A percentile compares a stretch with the other conserved stretches of the same genome.
These are phyloP conservation scores for Acholoe squamosa DNA, from an alignment of 2,888 invertebrate species.

Conservation along the genomic window DNA sequence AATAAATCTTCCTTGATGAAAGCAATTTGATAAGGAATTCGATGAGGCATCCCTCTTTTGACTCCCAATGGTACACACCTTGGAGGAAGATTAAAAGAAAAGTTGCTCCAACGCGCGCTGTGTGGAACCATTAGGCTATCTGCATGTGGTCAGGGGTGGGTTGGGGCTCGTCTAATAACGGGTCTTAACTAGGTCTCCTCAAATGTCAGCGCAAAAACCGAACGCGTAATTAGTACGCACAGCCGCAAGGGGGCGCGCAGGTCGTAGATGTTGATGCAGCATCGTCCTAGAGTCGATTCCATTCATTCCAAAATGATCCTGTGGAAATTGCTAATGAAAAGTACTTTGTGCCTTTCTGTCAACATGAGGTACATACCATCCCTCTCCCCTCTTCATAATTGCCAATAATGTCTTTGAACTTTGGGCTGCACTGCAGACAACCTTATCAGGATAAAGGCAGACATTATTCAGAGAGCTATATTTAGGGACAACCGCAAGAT, in stretches of 20 bases:
- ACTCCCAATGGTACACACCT: neutral
- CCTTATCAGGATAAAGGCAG: no score
- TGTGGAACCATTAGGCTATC: constrained; percentile 33
- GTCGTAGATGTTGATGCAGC: neutral
- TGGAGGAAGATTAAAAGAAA: neutral
- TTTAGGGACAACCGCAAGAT: neutral
- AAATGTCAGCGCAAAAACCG: constrained; percentile 34
- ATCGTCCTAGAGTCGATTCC: neutral
- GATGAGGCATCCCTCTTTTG: neutral
- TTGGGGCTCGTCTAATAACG: constrained; percentile 35
- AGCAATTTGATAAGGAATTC: neutral
- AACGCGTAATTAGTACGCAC: constrained; percentile 17
- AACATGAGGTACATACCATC: neutral
- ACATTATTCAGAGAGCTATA: neutral
- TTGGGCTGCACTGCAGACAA: no score
- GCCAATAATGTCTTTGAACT: no score
- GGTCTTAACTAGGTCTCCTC: neutral
- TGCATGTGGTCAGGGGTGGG: neutral
- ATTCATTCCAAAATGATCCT: neutral
- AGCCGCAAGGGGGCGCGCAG: neutral
- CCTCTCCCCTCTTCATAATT: neutral
- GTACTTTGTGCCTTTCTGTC: neutral
- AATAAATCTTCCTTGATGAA: no score
- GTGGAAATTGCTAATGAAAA: neutral
- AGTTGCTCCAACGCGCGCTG: neutral